These are phyloP conservation scores for Oligia latruncula DNA, from an alignment of 2,888 invertebrate species.

Conservation along the genomic window DNA sequence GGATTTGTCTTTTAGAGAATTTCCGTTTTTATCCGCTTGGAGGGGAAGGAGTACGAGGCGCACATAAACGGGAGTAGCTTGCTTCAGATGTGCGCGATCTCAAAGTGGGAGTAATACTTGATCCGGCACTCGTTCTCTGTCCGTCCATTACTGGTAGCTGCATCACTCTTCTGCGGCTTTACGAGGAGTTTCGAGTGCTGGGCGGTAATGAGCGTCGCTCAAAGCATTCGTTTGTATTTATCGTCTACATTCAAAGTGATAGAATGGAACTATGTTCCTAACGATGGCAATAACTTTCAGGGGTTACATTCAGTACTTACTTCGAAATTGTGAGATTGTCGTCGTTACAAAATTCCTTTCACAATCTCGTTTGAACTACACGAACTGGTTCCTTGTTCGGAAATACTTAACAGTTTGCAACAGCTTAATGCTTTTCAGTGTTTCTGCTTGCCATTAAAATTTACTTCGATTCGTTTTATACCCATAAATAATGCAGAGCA, in stretches of 20 bases:
- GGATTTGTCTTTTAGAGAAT: constrained; percentile 64
- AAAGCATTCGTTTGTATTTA: constrained; percentile 65
- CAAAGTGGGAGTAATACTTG: constrained; percentile 70
- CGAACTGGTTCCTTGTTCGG: constrained; percentile 20
- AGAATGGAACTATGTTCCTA: constrained; percentile 63
- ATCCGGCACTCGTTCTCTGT: constrained; percentile 70
- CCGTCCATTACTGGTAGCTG: constrained; percentile 63
- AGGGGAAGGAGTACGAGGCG: constrained; percentile 39
- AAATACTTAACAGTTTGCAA: constrained; percentile 28
- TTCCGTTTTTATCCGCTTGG: constrained; percentile 62
- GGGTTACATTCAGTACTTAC: constrained; percentile 54
- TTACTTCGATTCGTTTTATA: not conserved
- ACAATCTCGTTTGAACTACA: constrained; percentile 36
- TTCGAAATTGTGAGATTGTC: constrained; percentile 56
- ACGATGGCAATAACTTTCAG: constrained; percentile 62
- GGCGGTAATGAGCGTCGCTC: constrained; percentile 70
- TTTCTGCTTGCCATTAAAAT: constrained; percentile 2
- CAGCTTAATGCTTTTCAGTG: not conserved
- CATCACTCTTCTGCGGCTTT: constrained; percentile 70
- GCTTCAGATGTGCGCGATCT: constrained; percentile 66
- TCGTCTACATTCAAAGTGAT: constrained; percentile 65
- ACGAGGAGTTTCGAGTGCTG: constrained; percentile 66
- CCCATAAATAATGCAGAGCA: not conserved
- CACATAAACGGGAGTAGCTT: constrained; percentile 60
- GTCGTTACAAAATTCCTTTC: constrained; percentile 58